Base-by-base conservation (phyloP, 1,140 invertebrate genomes). In the Telenomus remus region DNA sequence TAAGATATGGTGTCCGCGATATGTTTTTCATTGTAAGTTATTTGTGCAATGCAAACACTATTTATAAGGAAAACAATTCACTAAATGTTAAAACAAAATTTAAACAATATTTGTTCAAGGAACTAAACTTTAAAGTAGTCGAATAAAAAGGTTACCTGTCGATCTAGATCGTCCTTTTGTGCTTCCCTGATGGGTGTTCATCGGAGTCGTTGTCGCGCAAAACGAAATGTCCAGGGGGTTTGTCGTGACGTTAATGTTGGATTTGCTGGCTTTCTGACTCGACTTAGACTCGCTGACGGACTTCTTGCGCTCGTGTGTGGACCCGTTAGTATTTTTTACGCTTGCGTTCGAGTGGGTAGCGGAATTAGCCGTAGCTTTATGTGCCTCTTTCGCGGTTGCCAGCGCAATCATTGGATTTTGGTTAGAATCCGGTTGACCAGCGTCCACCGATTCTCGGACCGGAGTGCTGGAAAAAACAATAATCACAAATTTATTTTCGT, bases 161-260 rank as follows among this genome's bases (percentile, higher is more conserved):
- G 80, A 60, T 75, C 81, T 82, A 59, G 84, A 80, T 35, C 84
- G 79, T 46, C 76, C 61, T 74, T 82, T 86, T 4, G 71, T 44
- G 35, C 71, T 74, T 4, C 54, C 55, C 53, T 69, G 81, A 49
- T 76, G 81, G 34, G 61, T 54, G 47, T 61, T 79, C 43, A 73
- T 69, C 10, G 79, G 69, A 53, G 76, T 66, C 10, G 80, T 77
- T 6, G 78, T 79, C 63, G 77, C 70, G 59, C 82, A 83, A 33
- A 88, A 72, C 19, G 87, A 87, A 43, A 88, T 89, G 74, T 92
- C 91, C 50, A 92, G 78, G 0, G 91, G 91, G 75, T 92, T 92
- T 3, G 91, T 91, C 15, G 91, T 92, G 3, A 92, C 91, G 81
- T 91, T 91, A 59, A 92, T 89, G 82, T 89, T 90, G 0, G 90